These are phyloP conservation scores for Calyptomena viridis DNA, from an alignment of 2,113 vertebrate genomes.

Conservation along the genomic window DNA sequence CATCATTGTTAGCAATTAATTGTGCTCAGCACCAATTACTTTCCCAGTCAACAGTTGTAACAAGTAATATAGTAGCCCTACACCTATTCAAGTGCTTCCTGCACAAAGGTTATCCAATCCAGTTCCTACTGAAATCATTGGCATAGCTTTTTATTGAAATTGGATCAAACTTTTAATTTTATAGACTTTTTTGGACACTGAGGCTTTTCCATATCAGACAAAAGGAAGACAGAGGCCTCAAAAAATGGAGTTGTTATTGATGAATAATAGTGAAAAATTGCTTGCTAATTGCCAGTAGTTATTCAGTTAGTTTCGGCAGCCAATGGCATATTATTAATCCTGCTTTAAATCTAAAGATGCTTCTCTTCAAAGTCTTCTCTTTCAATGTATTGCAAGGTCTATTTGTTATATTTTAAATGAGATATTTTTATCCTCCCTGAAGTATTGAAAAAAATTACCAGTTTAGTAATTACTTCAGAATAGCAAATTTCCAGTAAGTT, in stretches of 20 bases:
- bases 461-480: slow-evolving; percentile 19
- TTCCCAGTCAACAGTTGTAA: not conserved
- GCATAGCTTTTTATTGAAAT: not conserved
- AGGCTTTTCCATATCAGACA: not conserved
- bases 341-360: not conserved
- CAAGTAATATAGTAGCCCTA: not conserved
- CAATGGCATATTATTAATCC: not conserved
- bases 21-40: not conserved
- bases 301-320: not conserved
- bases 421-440: slow-evolving; percentile 20
- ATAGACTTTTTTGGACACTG: not conserved
- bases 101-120: not conserved
- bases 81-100: not conserved
- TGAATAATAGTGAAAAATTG: not conserved
- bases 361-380: not conserved
- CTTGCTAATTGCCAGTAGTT: not conserved
- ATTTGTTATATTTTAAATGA: not conserved
- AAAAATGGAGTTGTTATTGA: not conserved
- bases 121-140: not conserved
- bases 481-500: not conserved
- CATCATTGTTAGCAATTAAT: not conserved
- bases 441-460: not conserved
- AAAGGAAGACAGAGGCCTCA: not conserved
- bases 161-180: not conserved
- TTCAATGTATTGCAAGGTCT: not conserved